Evolutionary conservation across 1,140 invertebrate genomes (phyloP), one percentile per base, ranked within the genome.

Genomic region (Copidosoma floridanum): DNA sequence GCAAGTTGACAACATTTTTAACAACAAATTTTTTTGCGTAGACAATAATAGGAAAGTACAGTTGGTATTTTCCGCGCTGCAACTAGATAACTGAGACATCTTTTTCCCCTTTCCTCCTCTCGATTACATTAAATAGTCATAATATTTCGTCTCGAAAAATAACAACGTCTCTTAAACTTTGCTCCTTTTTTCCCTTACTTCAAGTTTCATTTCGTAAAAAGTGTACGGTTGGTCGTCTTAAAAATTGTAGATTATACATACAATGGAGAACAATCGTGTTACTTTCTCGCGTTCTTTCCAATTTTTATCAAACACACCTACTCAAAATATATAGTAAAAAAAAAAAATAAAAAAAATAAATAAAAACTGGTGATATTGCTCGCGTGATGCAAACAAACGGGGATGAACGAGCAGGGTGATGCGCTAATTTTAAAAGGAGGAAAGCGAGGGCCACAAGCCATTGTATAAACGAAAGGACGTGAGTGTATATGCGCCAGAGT

Each of bases 61-160:
- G n/a, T n/a, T n/a, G n/a, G n/a, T n/a, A n/a, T n/a, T n/a, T n/a
- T n/a, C n/a, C n/a, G n/a, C n/a, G n/a, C n/a, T 75, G 72, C 68
- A 75, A 77, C 75, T 77, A 76, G 69, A 73, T 67, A 68, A 72
- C 71, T 68, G 69, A 71, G 71, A 71, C 71, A 71, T 63, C 67
- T 68, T 51, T 64, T 58, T 29, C 46, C 16, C 40, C 54, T 61
- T 46, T 67, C 40, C 53, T 18, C 53, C 57, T 59, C 37, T 67
- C 72, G 66, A 73, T 72, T 75, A 74, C 69, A 73, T 75, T 73
- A 74, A 73, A 73, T 66, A 68, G n/a, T 72, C 68, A 71, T 68
- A 73, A 72, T 66, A 71, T 72, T 65, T 60, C n/a, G n/a, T 77
- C 79, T 78, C 77, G 75, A 79, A 78, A 79, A 80, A 79, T 80